Evolutionary conservation across 2,113 vertebrate genomes (phyloP).

Genomic region (Lagenorhynchus albirostris): DNA sequence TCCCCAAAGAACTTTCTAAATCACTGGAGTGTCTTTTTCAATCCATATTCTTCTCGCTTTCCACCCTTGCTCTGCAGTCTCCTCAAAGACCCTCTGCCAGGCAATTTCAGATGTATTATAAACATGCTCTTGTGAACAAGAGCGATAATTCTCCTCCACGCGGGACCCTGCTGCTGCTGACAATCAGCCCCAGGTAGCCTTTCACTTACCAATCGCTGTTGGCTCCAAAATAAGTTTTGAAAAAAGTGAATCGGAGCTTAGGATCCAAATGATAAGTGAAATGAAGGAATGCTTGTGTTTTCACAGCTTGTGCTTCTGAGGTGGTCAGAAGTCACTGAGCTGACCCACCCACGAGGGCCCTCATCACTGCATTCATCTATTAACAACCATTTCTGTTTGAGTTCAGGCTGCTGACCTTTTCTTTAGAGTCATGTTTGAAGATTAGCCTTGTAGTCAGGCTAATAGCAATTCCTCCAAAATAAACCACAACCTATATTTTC

Average conservation of each 20-base stretch:
- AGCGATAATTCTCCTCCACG: constrained; percentile 12
- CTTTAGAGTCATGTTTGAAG: constrained; percentile 60
- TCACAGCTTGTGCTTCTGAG: constrained; percentile 53
- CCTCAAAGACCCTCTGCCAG: constrained; percentile 40
- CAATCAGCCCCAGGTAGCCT: constrained; percentile 41
- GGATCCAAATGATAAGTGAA: constrained; percentile 55
- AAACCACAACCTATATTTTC: constrained; percentile 37
- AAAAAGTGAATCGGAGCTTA: constrained; percentile 45
- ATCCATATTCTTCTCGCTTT: constrained; percentile 37
- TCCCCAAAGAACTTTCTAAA: constrained; percentile 34
- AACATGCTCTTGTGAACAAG: constrained; percentile 47
- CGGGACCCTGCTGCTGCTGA: constrained; percentile 34
- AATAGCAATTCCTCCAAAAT: constrained; percentile 51
- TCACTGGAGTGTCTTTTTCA: constrained; percentile 24
- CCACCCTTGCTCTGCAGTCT: constrained; percentile 16
- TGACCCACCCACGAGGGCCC: constrained; percentile 11
- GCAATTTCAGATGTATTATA: constrained; percentile 51
- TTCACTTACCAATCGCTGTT: constrained; percentile 42
- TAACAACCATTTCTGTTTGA: constrained; percentile 29
- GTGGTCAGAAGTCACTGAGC: constrained; percentile 42
- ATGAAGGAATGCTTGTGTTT: constrained; percentile 47
- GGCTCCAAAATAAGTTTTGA: constrained; percentile 66
- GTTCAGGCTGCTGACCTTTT: constrained; percentile 47
- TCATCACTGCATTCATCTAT: constrained; percentile 47
- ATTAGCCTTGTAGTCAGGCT: constrained; percentile 38